A percentile compares a stretch with the other conserved stretches of the same genome.
Conservation (phyloP, 2,888 invertebrate species). For the Oeneis ivallda region DNA sequence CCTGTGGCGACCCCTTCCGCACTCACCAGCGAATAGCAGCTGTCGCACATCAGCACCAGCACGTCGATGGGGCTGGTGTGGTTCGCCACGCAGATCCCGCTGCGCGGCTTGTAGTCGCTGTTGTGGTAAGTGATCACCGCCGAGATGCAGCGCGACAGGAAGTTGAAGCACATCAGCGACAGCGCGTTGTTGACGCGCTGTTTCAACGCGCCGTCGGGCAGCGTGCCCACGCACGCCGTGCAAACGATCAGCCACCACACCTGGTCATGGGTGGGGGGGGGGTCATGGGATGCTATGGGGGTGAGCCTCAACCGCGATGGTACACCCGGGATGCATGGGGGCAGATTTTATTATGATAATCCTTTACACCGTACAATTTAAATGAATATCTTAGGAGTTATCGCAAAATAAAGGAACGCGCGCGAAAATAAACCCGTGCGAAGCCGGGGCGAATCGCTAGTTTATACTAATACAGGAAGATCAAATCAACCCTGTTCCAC, state of each 20-base stretch:
- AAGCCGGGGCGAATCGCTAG: too few relatives aligned
- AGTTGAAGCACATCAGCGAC: conserved; percentile 94
- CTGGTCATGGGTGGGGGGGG: conserved; percentile 63
- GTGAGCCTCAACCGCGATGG: background rate
- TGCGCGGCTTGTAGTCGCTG: conserved; percentile 89
- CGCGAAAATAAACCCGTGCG: too few relatives aligned
- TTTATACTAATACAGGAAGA: too few relatives aligned
- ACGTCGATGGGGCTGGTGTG: conserved; percentile 99
- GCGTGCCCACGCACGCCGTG: conserved; percentile 92
- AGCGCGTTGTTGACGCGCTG: conserved; percentile 89
- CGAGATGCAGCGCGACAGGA: conserved; percentile 95
- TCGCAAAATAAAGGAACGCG: too few relatives aligned
- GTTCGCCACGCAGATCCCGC: conserved; percentile 98
- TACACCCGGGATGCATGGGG: too few relatives aligned
- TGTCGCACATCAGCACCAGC: conserved; percentile 97
- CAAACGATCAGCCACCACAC: conserved; percentile 93
- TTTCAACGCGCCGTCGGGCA: conserved; percentile 90
- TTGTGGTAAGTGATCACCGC: conserved; percentile 93
- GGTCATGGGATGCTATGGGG: background rate
- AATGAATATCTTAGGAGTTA: too few relatives aligned
- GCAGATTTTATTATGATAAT: too few relatives aligned
- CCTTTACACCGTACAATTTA: too few relatives aligned
- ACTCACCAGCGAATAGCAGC: conserved; percentile 97
- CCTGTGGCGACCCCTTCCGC: background rate
- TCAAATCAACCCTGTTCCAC: too few relatives aligned